Conservation (phyloP, 2,113 vertebrate genomes). For the Gobiocypris rarus region DNA sequence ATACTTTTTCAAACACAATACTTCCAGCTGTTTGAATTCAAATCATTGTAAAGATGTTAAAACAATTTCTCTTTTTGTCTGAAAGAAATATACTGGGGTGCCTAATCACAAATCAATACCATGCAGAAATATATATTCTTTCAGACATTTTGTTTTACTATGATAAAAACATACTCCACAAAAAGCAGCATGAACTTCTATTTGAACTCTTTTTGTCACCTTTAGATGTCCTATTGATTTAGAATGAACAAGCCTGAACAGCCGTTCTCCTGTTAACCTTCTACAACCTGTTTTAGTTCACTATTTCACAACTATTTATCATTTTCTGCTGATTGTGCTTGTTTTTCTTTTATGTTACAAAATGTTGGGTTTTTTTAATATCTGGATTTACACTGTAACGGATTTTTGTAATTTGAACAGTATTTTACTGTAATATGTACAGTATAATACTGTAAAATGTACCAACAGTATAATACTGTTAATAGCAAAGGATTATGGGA, state of each 20-base stretch:
- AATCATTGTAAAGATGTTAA: background rate
- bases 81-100: background rate
- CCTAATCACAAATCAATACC: background rate
- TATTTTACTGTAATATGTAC: too few species aligned
- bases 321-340: background rate
- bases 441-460: too few species aligned
- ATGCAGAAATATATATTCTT: background rate
- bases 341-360: background rate
- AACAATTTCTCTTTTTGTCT: too few species aligned
- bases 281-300: background rate
- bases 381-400: too few species aligned
- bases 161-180: background rate
- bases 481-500: too few species aligned
- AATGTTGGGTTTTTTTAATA: background rate
- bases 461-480: too few species aligned
- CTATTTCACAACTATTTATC: conserved; percentile 5
- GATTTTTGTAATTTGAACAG: too few species aligned
- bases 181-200: background rate
- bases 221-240: conserved; percentile 18
- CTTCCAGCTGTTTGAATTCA: background rate
- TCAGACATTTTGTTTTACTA: background rate
- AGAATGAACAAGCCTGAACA: background rate
- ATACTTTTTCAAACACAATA: background rate
- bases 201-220: background rate
- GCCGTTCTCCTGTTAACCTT: background rate